Conservation (phyloP, 2,113 vertebrate species). For the Beaufortia kweichowensis region DNA sequence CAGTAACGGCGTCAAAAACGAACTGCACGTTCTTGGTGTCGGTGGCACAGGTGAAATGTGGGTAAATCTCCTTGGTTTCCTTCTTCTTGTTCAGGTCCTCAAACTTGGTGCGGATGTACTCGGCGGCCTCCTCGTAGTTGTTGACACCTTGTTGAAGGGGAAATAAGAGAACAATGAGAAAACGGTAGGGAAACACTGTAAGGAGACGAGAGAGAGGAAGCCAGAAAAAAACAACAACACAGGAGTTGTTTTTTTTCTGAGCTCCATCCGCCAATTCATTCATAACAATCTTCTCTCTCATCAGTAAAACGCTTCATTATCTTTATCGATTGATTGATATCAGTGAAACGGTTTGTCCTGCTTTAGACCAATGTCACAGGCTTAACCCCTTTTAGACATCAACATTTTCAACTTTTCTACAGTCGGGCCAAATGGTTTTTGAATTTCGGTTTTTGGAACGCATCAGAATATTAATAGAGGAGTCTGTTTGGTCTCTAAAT, state of each 20-base stretch:
- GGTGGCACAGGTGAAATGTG: constrained; percentile 97
- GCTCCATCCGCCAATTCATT: neutral
- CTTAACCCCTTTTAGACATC: neutral
- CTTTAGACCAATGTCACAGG: neutral
- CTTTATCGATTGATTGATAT: neutral
- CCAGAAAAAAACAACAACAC: neutral
- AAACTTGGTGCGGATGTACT: constrained; percentile 97
- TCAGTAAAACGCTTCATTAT: neutral
- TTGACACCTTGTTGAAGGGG: constrained; percentile 78
- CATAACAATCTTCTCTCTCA: neutral
- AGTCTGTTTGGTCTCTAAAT: neutral
- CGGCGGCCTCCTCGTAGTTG: constrained; percentile 88
- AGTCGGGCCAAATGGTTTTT: no score
- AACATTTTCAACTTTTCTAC: neutral
- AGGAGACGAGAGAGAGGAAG: neutral
- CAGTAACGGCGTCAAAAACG: constrained; percentile 94
- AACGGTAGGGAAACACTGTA: neutral
- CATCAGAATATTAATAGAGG: no score
- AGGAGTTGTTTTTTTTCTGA: neutral
- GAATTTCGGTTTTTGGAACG: no score
- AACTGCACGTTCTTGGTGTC: constrained; percentile 99
- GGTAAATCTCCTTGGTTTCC: constrained; percentile 99
- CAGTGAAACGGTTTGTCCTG: neutral
- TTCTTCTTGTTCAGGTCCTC: constrained; percentile 99
- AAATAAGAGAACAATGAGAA: constrained; percentile 23